Evolutionary conservation across 2,797 vertebrate species (phyloP).

Genomic region (Mormyrops boulengeri): DNA sequence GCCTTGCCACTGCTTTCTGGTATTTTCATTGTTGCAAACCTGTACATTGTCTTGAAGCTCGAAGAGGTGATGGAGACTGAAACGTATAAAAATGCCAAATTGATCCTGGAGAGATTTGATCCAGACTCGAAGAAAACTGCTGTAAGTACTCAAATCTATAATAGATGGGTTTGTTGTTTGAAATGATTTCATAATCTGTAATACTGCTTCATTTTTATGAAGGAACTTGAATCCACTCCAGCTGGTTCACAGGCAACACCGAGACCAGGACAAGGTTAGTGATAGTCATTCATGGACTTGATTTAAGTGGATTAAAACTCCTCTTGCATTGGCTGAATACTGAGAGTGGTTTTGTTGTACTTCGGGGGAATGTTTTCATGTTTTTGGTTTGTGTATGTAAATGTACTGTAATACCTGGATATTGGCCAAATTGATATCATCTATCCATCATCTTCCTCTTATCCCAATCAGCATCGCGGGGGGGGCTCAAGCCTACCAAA

Average conservation of each 20-base stretch:
- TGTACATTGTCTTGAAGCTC: conserved; percentile 62
- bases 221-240: conserved; percentile 77
- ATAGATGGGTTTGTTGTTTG: neutral
- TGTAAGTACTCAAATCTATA: conserved; percentile 55
- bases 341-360: neutral
- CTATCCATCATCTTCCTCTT: neutral
- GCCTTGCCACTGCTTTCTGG: neutral
- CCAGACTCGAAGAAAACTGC: conserved; percentile 82
- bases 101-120: conserved; percentile 98
- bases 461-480: neutral
- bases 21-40: neutral
- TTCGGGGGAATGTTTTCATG: neutral
- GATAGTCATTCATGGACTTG: neutral
- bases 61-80: conserved; percentile 99
- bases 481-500: neutral
- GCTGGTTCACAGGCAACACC: conserved; percentile 69
- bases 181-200: conserved; percentile 11
- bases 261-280: conserved; percentile 91
- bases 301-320: neutral
- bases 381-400: neutral
- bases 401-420: neutral
- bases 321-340: neutral
- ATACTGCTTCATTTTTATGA: conserved; percentile 40
- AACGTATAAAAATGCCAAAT: conserved; percentile 95
- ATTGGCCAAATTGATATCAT: neutral